Conservation (phyloP, 2,113 vertebrate species). For the Excalfactoria chinensis region DNA sequence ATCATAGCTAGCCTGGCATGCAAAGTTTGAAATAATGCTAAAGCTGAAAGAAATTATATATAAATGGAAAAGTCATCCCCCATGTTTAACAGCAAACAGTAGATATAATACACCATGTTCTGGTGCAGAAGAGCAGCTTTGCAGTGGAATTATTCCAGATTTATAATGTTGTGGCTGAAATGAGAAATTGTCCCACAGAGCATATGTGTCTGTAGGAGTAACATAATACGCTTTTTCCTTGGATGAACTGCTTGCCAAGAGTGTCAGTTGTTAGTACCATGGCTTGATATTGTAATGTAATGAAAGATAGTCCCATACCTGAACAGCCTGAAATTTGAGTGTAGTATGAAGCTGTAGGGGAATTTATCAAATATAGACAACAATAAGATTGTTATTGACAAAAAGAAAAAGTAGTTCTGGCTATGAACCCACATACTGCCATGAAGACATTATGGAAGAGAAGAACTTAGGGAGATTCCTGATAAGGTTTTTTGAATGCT, state of each 20-base stretch:
- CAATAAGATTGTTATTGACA: not conserved
- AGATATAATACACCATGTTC: constrained; percentile 61
- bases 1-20: constrained; percentile 41
- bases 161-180: constrained; percentile 38
- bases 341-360: not conserved
- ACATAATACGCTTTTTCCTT: constrained; percentile 21
- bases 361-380: not conserved
- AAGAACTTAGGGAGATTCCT: not conserved
- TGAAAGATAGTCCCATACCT: not conserved
- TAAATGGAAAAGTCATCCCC: constrained; percentile 56
- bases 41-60: constrained; percentile 45
- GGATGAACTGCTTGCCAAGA: not conserved
- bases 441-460: not conserved
- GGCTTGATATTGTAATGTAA: not conserved
- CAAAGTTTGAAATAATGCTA: constrained; percentile 47
- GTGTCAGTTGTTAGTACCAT: not conserved
- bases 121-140: constrained; percentile 35
- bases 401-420: not conserved
- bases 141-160: constrained; percentile 53
- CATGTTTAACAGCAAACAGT: constrained; percentile 59
- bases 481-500: not conserved
- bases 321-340: not conserved
- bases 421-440: not conserved
- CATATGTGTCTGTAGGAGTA: constrained; percentile 8
- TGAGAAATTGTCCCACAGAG: constrained; percentile 29